Base-by-base conservation (phyloP, 2,113 vertebrate species). In the Mus pahari region DNA sequence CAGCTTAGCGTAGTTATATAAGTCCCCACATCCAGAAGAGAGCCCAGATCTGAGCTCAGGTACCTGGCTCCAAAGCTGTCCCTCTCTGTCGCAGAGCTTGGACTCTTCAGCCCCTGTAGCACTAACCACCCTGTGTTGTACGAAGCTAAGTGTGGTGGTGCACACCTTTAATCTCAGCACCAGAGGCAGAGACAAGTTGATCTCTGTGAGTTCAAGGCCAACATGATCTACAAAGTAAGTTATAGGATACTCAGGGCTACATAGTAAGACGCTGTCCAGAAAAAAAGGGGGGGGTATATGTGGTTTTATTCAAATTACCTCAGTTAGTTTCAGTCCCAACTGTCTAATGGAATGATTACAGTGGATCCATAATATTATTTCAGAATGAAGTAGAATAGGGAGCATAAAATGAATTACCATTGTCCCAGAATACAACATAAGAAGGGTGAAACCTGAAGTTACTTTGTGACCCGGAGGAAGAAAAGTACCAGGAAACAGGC, bases 1-100 rank as follows among this genome's bases (percentile, higher is more conserved):
- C 19, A 89, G 45, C 55, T 79, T 89, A 36, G 48, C 36, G 55
- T 36, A 86, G 55, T 79, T 94, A 33, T 19, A 10, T 4, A 22
- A 70, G 42, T 28, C 60, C 60, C 24, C 78, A 39, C 83, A 62
- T 31, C 81, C 7, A 62, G n/a, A 62, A 42, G 58, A 62, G 8
- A 4, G 45, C 62, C 39, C 84, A 81, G 5, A 78, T 55, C 31
- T 53, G 42, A 88, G 48, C n/a, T 75, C 39, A 28, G 13, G 26
- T 60, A 66, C 92, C 82, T 71, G 78, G n/a, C 26, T 88, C 60
- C 92, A 86, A 90, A 92, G 64, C 5, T 14, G 83, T 91, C 84
- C 53, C 75, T 78, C 83, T 81, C 45, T 8, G 22, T 79, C 36
- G 45, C 24, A n/a, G 53, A 60, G 6, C 70, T 14, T 48, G 79